Base-by-base conservation (phyloP, 2,888 invertebrate species). In the Latrodectus hesperus region DNA sequence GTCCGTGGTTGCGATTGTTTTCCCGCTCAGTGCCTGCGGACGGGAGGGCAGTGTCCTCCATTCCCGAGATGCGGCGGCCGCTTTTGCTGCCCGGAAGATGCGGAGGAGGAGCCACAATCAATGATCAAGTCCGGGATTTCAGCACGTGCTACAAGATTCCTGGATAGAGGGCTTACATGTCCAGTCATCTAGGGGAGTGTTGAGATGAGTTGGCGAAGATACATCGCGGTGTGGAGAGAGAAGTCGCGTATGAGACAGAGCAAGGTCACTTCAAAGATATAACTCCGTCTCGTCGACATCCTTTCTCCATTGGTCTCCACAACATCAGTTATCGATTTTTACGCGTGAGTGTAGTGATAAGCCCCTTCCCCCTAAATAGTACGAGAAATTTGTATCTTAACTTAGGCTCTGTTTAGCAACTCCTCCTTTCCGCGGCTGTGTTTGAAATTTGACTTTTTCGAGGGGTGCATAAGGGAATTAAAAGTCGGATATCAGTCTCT, bases 211-310 rank as follows among this genome's bases (percentile, higher is more conserved):
- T 60, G 60, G 60, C 14, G n/a, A n/a, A 60, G 14, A 60, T 60
- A 16, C n/a, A 60, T 60, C 60, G 60, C 38, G 38, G 38, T 3
- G 38, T 38, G 52, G 77, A 77, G 77, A 68, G 71, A 79, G 71
- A 17, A 79, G 79, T 79, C 71, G 55, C 80, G 65, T 26, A 73
- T 52, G 80, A 65, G 22, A 22, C 64, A 26, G 73, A 76, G 77
- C 84, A 84, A 84, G 84, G 84, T 84, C 84, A 84, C 78, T 78
- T 67, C 67, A 78, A 78, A 84, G 77, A 78, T 78, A 78, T 72
- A 73, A 72, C 77, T 60, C 74, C 51, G 53, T 53, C 38, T 65
- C 67, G 51, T 53, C 68, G 53, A 16, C 51, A 68, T 68, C 77
- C 68, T 77, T 67, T 52, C 77, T 53, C 68, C 75, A 49, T 75